Base-by-base conservation (phyloP, 2,888 invertebrate genomes). In the Carpatolechia fugitivella region DNA sequence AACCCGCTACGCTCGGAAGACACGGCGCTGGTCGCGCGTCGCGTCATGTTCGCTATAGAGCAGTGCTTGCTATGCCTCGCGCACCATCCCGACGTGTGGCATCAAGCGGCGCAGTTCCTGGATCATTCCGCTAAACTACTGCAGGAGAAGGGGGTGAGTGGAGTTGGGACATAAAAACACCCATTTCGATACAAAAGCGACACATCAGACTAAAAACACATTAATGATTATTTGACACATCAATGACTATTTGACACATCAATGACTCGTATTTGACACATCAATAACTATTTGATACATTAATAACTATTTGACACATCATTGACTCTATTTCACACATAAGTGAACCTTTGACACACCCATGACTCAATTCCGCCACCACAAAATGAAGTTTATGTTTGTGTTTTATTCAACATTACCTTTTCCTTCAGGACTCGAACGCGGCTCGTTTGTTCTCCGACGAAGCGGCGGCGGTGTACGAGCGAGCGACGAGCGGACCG, bases 21-120 rank as follows among this genome's bases (percentile, higher is more conserved):
- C 81, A 97, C 98, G 0, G 95, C 98, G 0, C 85, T 98, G 8
- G 95, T 99, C 8, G 98, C 98, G 0, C 94, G 97, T 52, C 91
- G 99, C 61, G 99, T 99, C 0, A 98, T 99, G 94, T 99, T 99
- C 91, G 99, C 99, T 0, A 98, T 99, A 61, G 99, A 99, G 76
- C 99, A 99, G 82, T 98, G 99, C 68, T 87, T 99, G 48, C 88
- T 99, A 44, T 99, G 99, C 73, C 90, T 99, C 33, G 98, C 98
- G 0, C 99, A 99, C 86, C 98, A 99, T 81, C 98, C 99, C 0
- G 99, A 99, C 63, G 97, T 99, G 57, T 99, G 99, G 99, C 97
- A 98, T 80, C 99, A 99, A 85, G 99, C 99, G 0, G 98, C 99
- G 0, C 96, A 98, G 76, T 99, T 98, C 87, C 91, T 99, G 47